Conservation (phyloP, 1,140 invertebrate species). For the Drosophila ironensis region DNA sequence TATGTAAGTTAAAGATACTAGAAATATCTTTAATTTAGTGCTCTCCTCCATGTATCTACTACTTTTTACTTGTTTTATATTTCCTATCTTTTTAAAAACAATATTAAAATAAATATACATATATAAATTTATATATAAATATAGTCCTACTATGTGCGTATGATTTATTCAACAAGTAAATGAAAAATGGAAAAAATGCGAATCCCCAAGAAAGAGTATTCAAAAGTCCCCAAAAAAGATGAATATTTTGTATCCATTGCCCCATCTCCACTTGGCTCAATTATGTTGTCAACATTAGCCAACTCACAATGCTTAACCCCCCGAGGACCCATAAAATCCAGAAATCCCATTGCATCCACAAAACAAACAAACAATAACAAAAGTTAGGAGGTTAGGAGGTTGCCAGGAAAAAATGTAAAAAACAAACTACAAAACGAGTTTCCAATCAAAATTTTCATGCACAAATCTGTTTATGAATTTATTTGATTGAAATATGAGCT, state of each 20-base stretch:
- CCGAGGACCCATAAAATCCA: slow-evolving; percentile 54
- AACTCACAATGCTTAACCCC: slow-evolving; percentile 23
- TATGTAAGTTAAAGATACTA: background rate
- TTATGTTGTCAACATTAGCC: slow-evolving; percentile 56
- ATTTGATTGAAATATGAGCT: slow-evolving; percentile 1
- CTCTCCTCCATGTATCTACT: no score
- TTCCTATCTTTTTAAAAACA: background rate
- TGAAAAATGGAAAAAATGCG: no score
- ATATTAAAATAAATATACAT: no score
- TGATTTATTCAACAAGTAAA: no score
- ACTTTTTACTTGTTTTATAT: no score
- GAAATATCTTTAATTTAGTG: no score
- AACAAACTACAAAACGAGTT: slow-evolving; percentile 43
- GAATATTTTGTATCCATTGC: background rate
- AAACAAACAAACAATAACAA: slow-evolving; percentile 21
- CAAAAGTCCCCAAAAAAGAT: no score
- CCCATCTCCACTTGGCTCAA: slow-evolving; percentile 28
- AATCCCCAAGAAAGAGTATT: no score
- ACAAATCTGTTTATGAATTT: slow-evolving; percentile 3
- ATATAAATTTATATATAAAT: no score
- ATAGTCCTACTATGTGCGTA: no score
- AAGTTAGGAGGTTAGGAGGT: slow-evolving; percentile 58
- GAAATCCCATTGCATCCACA: background rate
- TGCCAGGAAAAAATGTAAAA: background rate
- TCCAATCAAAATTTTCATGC: slow-evolving; percentile 56